Evolutionary conservation across 2,113 vertebrate genomes (phyloP).

Genomic region (Gobio gobio): DNA sequence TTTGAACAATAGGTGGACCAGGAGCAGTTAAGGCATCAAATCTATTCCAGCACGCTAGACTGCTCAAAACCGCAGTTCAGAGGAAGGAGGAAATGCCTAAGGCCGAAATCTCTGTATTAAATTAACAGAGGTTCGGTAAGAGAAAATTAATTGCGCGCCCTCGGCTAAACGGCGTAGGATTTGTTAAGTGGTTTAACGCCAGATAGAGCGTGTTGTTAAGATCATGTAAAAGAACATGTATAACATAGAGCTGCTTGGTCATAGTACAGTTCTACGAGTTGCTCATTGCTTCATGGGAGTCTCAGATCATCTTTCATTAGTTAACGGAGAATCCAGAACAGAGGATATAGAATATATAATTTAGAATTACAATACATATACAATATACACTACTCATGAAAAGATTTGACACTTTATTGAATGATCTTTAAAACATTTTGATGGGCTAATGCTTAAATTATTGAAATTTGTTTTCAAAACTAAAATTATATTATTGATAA

Average conservation of each 20-base stretch:
- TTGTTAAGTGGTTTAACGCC: constrained; percentile 16
- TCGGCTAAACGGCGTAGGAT: not conserved
- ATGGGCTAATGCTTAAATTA: not conserved
- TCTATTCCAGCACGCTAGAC: not conserved
- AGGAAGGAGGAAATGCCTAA: constrained; percentile 19
- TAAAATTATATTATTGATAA: not conserved
- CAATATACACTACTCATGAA: not conserved
- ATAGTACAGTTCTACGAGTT: not conserved
- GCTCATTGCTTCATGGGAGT: not conserved
- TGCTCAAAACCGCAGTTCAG: not conserved
- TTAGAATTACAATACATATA: not conserved
- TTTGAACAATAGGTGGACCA: constrained; percentile 89
- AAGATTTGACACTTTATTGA: not conserved
- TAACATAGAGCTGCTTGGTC: not conserved
- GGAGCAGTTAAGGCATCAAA: constrained; percentile 80
- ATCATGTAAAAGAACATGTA: not conserved
- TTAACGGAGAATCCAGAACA: not conserved
- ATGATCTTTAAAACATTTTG: not conserved
- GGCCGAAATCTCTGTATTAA: constrained; percentile 8
- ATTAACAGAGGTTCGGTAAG: not conserved
- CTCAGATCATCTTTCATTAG: constrained; percentile 1
- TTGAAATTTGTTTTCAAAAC: not conserved
- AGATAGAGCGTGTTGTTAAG: not conserved
- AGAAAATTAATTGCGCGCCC: not conserved
- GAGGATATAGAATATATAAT: not conserved